Percentiles rank a stretch among this genome's conserved stretches.
Conservation (phyloP, 2,113 vertebrate species). For the Myotis yumanensis region DNA sequence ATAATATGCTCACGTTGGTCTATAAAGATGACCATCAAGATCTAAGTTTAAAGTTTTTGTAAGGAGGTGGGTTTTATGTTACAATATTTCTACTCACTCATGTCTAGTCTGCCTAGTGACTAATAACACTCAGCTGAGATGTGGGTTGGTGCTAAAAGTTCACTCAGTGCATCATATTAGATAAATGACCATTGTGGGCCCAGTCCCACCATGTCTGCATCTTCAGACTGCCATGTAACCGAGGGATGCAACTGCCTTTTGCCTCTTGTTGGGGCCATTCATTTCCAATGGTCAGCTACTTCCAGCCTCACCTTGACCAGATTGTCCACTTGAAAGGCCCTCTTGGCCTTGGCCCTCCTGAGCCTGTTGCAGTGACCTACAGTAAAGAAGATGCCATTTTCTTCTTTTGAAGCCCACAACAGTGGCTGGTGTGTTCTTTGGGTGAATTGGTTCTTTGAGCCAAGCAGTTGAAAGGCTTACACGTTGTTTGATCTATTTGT, state of each 20-base stretch:
- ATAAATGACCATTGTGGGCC: slow-evolving; percentile 46
- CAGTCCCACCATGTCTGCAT: slow-evolving; percentile 35
- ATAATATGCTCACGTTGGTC: neutral
- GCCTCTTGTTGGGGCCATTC: slow-evolving; percentile 8
- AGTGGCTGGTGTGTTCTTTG: slow-evolving; percentile 55
- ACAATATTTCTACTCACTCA: slow-evolving; percentile 11
- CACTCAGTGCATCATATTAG: slow-evolving; percentile 46
- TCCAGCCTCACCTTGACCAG: slow-evolving; percentile 49
- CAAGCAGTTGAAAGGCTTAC: slow-evolving; percentile 24
- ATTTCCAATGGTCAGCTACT: neutral
- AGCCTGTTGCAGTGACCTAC: neutral
- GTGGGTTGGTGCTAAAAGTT: slow-evolving; percentile 56
- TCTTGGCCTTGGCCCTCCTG: neutral
- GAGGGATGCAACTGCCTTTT: slow-evolving; percentile 42
- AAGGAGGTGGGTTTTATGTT: slow-evolving; percentile 54
- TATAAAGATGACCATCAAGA: slow-evolving; percentile 43
- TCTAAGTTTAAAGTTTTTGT: slow-evolving; percentile 36
- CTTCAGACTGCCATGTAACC: slow-evolving; percentile 39
- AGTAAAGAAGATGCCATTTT: slow-evolving; percentile 23
- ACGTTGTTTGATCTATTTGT: slow-evolving; percentile 49
- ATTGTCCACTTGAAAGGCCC: slow-evolving; percentile 21
- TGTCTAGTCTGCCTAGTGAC: slow-evolving; percentile 42
- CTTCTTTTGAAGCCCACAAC: slow-evolving; percentile 26
- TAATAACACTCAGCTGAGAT: slow-evolving; percentile 51
- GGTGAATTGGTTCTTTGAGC: slow-evolving; percentile 55